These are phyloP conservation scores for Perdita meconis DNA, from an alignment of 2,888 invertebrate species.

Conservation along the genomic window DNA sequence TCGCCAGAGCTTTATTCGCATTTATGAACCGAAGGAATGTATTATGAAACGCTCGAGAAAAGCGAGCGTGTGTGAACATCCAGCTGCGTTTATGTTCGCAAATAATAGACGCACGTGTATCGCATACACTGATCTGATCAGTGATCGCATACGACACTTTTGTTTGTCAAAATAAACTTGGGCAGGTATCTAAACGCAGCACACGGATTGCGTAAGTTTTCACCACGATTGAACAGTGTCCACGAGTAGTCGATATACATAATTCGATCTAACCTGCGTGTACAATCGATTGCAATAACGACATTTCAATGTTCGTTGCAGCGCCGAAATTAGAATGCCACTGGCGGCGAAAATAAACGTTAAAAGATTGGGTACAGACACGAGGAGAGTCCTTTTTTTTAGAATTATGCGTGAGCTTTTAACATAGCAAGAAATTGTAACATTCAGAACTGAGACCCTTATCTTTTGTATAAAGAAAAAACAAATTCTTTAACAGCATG, in stretches of 20 bases:
- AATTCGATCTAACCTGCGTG: conserved; percentile 43
- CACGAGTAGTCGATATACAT: conserved; percentile 38
- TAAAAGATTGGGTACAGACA: neutral
- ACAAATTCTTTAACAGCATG: too few species aligned
- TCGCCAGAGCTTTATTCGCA: conserved; percentile 57
- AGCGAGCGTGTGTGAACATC: conserved; percentile 12
- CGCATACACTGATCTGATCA: neutral
- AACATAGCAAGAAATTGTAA: neutral
- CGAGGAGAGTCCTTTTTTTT: neutral
- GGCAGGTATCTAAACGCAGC: neutral
- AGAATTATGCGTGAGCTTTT: conserved; percentile 7
- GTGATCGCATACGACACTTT: neutral
- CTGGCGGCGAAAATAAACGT: conserved; percentile 18
- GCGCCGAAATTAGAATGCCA: conserved; percentile 33
- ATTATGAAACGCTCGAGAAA: conserved; percentile 54
- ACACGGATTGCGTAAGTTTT: conserved; percentile 49
- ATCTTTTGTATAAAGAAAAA: too few species aligned
- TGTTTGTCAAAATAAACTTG: conserved; percentile 35
- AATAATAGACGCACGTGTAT: conserved; percentile 13
- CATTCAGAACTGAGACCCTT: neutral
- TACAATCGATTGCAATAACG: conserved; percentile 39
- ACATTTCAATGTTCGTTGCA: conserved; percentile 21
- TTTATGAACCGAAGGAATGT: conserved; percentile 46
- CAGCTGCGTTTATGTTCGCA: conserved; percentile 14
- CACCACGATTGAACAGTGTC: conserved; percentile 33